A percentile compares a stretch with the other conserved stretches of the same genome.
Conservation (phyloP, 2,888 invertebrate genomes). For the Spisula subtruncata region DNA sequence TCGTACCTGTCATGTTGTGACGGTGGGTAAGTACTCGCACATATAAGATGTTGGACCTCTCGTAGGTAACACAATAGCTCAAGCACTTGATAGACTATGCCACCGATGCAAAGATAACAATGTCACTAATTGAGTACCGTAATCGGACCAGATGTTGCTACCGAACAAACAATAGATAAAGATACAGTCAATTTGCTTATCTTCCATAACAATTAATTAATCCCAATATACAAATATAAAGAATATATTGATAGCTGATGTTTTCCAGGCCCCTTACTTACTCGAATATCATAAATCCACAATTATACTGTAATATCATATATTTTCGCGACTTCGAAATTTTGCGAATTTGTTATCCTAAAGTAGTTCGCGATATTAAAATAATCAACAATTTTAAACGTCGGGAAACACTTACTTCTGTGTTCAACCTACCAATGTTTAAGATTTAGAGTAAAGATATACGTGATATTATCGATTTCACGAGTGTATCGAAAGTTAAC, state of each 20-base stretch:
- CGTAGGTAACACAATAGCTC: neutral
- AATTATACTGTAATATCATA: no score
- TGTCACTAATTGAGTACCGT: neutral
- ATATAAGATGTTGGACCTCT: neutral
- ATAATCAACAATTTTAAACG: no score
- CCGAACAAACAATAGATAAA: conserved; percentile 44
- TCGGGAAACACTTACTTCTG: no score
- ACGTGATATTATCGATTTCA: no score
- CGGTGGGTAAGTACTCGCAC: neutral
- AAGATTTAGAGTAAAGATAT: no score
- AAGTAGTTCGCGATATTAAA: no score
- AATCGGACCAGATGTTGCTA: conserved; percentile 49
- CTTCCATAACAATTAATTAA: conserved; percentile 46
- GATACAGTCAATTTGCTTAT: conserved; percentile 38
- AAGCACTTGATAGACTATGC: neutral
- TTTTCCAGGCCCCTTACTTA: neutral
- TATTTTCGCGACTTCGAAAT: no score
- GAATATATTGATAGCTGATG: conserved; percentile 14
- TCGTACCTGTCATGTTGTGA: neutral
- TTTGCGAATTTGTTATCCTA: no score
- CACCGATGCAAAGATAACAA: conserved; percentile 4
- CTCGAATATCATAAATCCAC: neutral
- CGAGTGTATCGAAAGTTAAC: neutral
- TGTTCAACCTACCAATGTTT: no score
- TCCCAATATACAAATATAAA: conserved; percentile 38